A percentile compares a stretch with the other conserved stretches of the same genome.
Evolutionary conservation across 2,797 vertebrate species (phyloP).

Genomic region (Paramormyrops hopkinsi): DNA sequence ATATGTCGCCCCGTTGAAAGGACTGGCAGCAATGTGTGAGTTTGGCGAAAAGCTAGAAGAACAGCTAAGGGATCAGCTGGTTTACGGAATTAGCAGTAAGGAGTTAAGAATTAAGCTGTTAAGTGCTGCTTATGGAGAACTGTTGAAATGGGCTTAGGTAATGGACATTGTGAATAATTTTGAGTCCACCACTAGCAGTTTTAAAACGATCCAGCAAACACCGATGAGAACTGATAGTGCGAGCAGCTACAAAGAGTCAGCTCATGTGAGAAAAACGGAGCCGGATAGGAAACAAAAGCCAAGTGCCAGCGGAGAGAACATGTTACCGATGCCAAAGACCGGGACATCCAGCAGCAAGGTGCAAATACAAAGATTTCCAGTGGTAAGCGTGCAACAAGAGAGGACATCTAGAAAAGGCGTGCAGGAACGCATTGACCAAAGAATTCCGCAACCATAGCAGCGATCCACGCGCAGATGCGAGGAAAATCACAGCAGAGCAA

Average conservation of each 20-base stretch:
- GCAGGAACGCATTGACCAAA: not conserved
- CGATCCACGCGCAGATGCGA: too few relatives aligned
- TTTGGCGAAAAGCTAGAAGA: too few relatives aligned
- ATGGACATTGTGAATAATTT: not conserved
- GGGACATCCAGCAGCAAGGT: not conserved
- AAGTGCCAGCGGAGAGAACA: not conserved
- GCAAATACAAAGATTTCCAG: too few relatives aligned
- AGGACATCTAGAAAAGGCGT: not conserved
- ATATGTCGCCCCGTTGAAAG: too few relatives aligned
- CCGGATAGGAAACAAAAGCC: too few relatives aligned
- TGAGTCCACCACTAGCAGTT: not conserved
- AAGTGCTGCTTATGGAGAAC: not conserved
- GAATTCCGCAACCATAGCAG: not conserved
- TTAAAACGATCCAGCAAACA: not conserved
- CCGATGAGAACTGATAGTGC: not conserved
- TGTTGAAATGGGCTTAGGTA: not conserved
- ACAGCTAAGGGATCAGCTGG: too few relatives aligned
- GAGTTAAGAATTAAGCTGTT: not conserved
- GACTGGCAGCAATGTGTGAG: too few relatives aligned
- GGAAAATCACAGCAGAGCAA: too few relatives aligned
- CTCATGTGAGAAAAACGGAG: too few relatives aligned
- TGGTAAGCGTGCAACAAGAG: not conserved
- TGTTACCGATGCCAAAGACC: not conserved
- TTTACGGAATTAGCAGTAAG: too few relatives aligned
- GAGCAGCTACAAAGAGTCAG: not conserved